Evolutionary conservation across 2,888 invertebrate species (phyloP).

Genomic region (Xylota segnis): DNA sequence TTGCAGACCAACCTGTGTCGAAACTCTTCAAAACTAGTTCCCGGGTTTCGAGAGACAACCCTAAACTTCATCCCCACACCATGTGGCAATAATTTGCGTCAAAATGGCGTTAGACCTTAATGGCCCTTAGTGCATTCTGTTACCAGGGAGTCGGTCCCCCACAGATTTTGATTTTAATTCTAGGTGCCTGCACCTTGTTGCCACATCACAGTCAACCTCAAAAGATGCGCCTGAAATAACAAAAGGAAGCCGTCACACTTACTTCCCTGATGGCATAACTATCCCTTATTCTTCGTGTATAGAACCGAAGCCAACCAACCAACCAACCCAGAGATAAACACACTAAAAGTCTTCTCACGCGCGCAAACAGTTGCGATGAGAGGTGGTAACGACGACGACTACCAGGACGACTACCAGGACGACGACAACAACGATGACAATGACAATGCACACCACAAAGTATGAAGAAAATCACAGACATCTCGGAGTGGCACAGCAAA

Average conservation of each 20-base stretch:
- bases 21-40: too few relatives aligned
- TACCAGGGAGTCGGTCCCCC: neutral
- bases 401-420: slow-evolving; percentile 43
- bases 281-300: slow-evolving; percentile 12
- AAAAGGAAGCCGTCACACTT: slow-evolving; percentile 34
- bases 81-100: too few relatives aligned
- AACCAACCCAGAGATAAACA: slow-evolving; percentile 45
- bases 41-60: too few relatives aligned
- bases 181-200: neutral
- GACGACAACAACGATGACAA: slow-evolving; percentile 44
- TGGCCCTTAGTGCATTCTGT: too few relatives aligned
- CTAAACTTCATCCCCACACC: too few relatives aligned
- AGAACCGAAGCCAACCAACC: slow-evolving; percentile 10
- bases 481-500: slow-evolving; percentile 11
- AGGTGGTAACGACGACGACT: slow-evolving; percentile 46
- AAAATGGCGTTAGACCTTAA: too few relatives aligned
- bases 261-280: slow-evolving; percentile 25
- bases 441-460: slow-evolving; percentile 56
- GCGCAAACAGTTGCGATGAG: slow-evolving; percentile 31
- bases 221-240: slow-evolving; percentile 3
- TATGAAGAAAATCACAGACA: slow-evolving; percentile 58
- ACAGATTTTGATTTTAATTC: slow-evolving; percentile 2
- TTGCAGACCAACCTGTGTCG: too few relatives aligned
- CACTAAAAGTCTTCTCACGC: slow-evolving; percentile 53
- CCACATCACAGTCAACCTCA: neutral